Conservation (phyloP, 2,888 invertebrate species). For the Caradrina kadenii region DNA sequence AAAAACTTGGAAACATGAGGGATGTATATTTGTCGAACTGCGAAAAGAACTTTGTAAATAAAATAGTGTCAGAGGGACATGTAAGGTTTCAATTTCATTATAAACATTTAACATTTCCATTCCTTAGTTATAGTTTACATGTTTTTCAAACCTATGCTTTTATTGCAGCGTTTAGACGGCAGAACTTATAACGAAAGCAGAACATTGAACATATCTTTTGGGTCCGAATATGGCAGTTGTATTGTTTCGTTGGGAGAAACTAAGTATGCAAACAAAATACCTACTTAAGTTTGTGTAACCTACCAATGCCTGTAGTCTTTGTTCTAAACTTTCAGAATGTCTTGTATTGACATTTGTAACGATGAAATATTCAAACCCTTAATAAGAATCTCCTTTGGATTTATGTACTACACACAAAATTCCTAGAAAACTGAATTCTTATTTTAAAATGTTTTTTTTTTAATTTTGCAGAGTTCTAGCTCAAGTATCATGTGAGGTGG, state of each 20-base stretch:
- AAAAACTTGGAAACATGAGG: slow-evolving; percentile 86
- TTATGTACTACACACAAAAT: neutral
- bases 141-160: slow-evolving; percentile 12
- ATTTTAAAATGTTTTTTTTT: neutral
- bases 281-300: neutral
- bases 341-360: neutral
- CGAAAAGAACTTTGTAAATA: slow-evolving; percentile 93
- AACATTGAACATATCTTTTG: slow-evolving; percentile 93
- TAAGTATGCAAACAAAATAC: slow-evolving; percentile 85
- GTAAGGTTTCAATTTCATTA: slow-evolving; percentile 82
- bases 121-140: slow-evolving; percentile 10
- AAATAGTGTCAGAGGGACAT: slow-evolving; percentile 91
- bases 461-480: slow-evolving; percentile 93
- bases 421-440: neutral
- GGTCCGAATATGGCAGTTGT: slow-evolving; percentile 96
- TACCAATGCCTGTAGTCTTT: neutral
- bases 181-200: slow-evolving; percentile 94
- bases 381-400: neutral
- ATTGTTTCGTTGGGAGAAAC: slow-evolving; percentile 95
- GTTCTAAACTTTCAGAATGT: neutral
- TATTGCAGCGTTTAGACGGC: slow-evolving; percentile 94
- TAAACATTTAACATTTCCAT: no score
- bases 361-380: neutral
- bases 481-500: slow-evolving; percentile 97
- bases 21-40: slow-evolving; percentile 92